Conservation (phyloP, 1,140 invertebrate genomes). For the Pseudobourletiella spinata region DNA sequence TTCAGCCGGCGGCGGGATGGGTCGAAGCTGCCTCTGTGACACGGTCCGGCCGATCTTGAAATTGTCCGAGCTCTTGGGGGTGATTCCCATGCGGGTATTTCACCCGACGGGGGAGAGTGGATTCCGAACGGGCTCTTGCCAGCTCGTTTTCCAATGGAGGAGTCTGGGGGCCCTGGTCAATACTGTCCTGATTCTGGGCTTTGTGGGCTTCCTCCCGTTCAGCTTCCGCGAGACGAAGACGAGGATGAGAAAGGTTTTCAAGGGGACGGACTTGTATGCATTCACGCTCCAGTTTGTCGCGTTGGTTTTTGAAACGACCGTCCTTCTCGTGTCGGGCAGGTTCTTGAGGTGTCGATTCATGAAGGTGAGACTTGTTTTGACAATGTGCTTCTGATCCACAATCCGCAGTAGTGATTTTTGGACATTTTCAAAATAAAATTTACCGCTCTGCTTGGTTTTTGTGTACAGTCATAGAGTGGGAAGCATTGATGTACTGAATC, state of each 20-base stretch:
- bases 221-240: slow-evolving; percentile 13
- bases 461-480: too few species aligned
- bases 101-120: slow-evolving; percentile 1
- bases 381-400: too few species aligned
- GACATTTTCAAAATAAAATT: too few species aligned
- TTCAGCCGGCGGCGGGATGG: too few species aligned
- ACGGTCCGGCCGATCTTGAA: slow-evolving; percentile 17
- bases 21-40: slow-evolving; percentile 20
- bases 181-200: slow-evolving; percentile 8
- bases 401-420: too few species aligned
- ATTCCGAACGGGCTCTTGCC: background rate
- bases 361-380: slow-evolving; percentile 14
- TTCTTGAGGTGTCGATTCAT: slow-evolving; percentile 15
- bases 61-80: slow-evolving; percentile 15
- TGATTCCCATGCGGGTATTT: slow-evolving; percentile 13
- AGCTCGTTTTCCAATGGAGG: slow-evolving; percentile 10
- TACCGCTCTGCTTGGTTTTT: too few species aligned
- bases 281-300: slow-evolving; percentile 29
- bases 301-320: slow-evolving; percentile 25
- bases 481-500: background rate
- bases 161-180: slow-evolving; percentile 6
- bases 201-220: slow-evolving; percentile 17
- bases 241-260: slow-evolving; percentile 21
- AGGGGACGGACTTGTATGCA: slow-evolving; percentile 26
- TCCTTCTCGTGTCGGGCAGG: slow-evolving; percentile 15